Evolutionary conservation across 2,113 vertebrate genomes (phyloP).

Genomic region (Ammodytes marinus): DNA sequence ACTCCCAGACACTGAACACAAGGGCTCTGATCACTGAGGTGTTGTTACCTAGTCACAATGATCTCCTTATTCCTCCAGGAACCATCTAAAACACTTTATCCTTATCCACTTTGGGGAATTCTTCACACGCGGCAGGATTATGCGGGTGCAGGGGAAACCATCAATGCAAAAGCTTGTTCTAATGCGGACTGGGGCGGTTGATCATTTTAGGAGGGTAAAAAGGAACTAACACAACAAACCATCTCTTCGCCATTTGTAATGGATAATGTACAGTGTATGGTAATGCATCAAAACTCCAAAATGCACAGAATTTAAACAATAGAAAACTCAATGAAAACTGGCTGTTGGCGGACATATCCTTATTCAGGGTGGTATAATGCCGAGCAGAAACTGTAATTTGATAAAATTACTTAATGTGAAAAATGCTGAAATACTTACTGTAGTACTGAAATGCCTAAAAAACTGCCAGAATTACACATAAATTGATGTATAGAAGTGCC

Average conservation of each 20-base stretch:
- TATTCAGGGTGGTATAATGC: neutral
- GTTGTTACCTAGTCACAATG: conserved; percentile 82
- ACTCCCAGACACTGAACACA: conserved; percentile 46
- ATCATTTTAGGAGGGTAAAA: neutral
- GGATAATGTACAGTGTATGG: neutral
- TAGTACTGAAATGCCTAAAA: neutral
- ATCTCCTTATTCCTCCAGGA: conserved; percentile 76
- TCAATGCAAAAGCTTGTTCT: conserved; percentile 24
- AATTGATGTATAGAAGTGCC: conserved; percentile 6
- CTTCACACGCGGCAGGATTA: conserved; percentile 51
- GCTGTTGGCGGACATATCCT: neutral
- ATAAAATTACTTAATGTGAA: neutral
- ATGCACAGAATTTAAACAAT: neutral
- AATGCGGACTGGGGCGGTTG: neutral
- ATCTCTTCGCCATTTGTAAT: neutral
- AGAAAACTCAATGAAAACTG: neutral
- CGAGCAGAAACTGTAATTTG: neutral
- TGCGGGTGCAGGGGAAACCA: conserved; percentile 27
- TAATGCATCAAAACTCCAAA: neutral
- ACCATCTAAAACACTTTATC: conserved; percentile 80
- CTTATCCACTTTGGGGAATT: conserved; percentile 81
- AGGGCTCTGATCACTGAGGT: conserved; percentile 73
- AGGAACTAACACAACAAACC: neutral
- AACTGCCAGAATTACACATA: neutral
- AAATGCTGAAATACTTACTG: neutral